Base-by-base conservation (phyloP, 2,797 vertebrate genomes). In the Anabacerthia variegaticeps region DNA sequence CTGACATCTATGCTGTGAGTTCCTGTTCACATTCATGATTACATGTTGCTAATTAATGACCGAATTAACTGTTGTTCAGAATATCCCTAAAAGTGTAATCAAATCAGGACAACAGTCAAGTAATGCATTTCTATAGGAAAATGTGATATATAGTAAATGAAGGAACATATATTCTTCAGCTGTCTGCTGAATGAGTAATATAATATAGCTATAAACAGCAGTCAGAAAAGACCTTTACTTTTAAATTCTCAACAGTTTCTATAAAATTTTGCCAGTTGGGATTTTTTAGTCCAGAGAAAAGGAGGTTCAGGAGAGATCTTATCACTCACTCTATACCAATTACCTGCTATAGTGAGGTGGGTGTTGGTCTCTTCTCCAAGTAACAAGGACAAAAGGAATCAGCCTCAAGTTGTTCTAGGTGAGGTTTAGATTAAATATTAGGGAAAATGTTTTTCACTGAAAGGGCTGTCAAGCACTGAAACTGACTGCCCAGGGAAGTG, bases 251-350 rank as follows among this genome's bases (percentile, higher is more conserved):
- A 44, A 6, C 8, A 66, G 6, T 61, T 73, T 62, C 34, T 59
- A 44, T 19, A 73, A 91, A 56, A 3, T 2, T 69, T 55, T 86
- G 2, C 7, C 72, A 43, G 16, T 1, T 48, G 24, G 0, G 0
- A 17, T 1, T 1, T 37, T 67, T 82, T 14, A 32, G 10, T 8
- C 15, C 37, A 27, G n/a, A 63, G 15, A 36, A 79, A 55, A 72
- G 17, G 49, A 48, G 8, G 7, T 23, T 56, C 4, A 41, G 6
- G 30, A 13, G 14, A 56, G 13, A 46, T 7, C 21, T 48, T 34
- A 18, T 26, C 0, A 0, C 10, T 26, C 0, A 0, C 10, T 56
- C 21, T 43, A 28, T 49, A 20, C 37, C 37, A 61, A 20, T 24
- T 26, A 22, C 11, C 14, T 43, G 2, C 20, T 34, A 34, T 7